Evolutionary conservation across 2,888 invertebrate species (phyloP), one percentile per base, ranked within the genome.

Genomic region (Ichneumoninae sp.): DNA sequence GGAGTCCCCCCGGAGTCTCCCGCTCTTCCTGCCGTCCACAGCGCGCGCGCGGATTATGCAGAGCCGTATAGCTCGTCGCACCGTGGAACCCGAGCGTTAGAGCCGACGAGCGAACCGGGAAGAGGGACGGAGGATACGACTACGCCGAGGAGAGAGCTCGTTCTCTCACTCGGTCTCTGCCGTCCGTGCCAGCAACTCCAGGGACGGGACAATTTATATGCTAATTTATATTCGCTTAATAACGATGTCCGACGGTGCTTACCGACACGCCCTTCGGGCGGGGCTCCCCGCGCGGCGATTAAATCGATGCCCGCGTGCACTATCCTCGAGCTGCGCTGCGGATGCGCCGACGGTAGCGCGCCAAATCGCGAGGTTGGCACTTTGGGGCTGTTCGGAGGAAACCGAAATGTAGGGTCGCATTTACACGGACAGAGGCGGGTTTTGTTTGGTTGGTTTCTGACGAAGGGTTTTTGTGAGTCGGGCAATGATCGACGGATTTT

Each of bases 151-250:
- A 78, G 70, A 76, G 71, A 82, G 16, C 22, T 10, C 52, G 65
- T 44, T 74, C 68, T 76, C 44, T 3, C 44, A 81, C 77, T 83
- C 78, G 71, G 30, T 26, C 54, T 40, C 2, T 10, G 69, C 75
- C 82, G 79, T 83, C 82, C 80, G 79, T 85, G 85, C 79, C 81
- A 85, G 85, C 75, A 80, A 0, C 86, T 81, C 87, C 86, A 88
- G 89, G 88, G 84, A 87, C 88, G 87, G 90, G 89, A 92, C 93
- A 93, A 93, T 93, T 93, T 93, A 93, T 93, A 93, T 93, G 93
- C 92, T 93, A 93, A 93, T 93, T 93, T 93, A 93, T 93, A 92
- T 93, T 91, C 93, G 92, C 91, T 93, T 93, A 93, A 93, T 93
- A 93, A 93, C 93, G 92, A 93, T 93, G 92, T 93, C 93, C 92